Evolutionary conservation across 1,140 invertebrate species (phyloP), one percentile per base, ranked within the genome.

Genomic region (Penaeus indicus): DNA sequence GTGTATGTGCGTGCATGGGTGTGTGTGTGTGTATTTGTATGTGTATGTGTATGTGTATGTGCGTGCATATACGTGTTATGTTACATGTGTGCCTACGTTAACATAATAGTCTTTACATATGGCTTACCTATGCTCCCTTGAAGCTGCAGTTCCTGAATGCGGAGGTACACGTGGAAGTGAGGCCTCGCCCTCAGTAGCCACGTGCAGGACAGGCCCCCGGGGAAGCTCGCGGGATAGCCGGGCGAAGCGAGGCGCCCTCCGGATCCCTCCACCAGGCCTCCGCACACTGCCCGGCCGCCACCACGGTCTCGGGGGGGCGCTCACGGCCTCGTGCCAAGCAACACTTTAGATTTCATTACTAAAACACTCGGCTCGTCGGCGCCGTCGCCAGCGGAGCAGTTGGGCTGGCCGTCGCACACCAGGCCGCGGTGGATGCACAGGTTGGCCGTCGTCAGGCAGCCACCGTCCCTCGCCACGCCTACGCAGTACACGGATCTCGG

Each of bases 91-190:
- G n/a, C 38, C 0, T 75, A 22, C n/a, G 5, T 38, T 18, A 7
- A 10, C 8, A n/a, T n/a, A n/a, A 7, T 75, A 13, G 38, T 1
- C 38, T 4, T 42, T 7, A 42, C 7, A 67, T 42, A 42, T 5
- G n/a, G 62, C 64, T 84, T n/a, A 84, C 82, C 82, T 84, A 84
- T 84, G n/a, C 82, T 84, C 42, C 82, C 82, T 61, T 84, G 82
- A 4, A 84, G 82, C 82, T 84, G 82, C 5, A 84, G 64, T 22
- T 84, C 32, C 19, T 84, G 82, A 16, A 84, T n/a, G 18, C 27
- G 27, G 27, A 84, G 63, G 42, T 67, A 84, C 32, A 84, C 38
- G 63, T 84, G 82, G 38, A 67, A 47, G n/a, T 84, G 64, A 69
- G 82, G 82, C 7, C 82, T 62, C 11, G 82, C 82, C 13, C 82